Conservation (phyloP, 1,140 invertebrate genomes). For the Drosophila nebulosa region DNA sequence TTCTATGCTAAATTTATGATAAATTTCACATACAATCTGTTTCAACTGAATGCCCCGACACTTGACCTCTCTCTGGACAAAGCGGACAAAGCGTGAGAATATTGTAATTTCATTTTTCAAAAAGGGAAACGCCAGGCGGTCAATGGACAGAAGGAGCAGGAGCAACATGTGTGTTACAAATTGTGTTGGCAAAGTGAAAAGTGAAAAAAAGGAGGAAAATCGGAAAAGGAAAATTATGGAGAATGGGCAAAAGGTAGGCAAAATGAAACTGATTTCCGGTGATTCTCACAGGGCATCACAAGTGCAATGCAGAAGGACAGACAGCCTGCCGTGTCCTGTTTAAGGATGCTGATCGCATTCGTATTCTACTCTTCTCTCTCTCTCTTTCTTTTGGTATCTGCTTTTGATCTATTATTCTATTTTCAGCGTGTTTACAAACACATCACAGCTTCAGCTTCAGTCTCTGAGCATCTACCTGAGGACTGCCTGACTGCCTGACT, state of each 20-base stretch:
- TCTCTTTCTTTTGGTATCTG: slow-evolving; percentile 44
- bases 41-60: not conserved
- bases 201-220: not conserved
- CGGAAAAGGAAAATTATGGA: slow-evolving; percentile 31
- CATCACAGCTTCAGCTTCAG: slow-evolving; percentile 50
- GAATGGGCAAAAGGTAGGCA: slow-evolving; percentile 24
- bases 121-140: slow-evolving; percentile 43
- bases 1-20: not conserved
- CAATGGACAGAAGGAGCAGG: slow-evolving; percentile 20
- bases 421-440: slow-evolving; percentile 74
- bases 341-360: slow-evolving; percentile 8
- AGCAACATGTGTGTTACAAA: slow-evolving; percentile 73
- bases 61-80: not conserved
- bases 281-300: slow-evolving; percentile 45
- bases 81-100: not conserved
- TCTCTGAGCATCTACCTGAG: too few species aligned
- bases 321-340: too few species aligned
- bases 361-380: too few species aligned
- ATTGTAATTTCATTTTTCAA: slow-evolving; percentile 36
- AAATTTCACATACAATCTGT: not conserved
- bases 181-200: slow-evolving; percentile 35
- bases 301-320: slow-evolving; percentile 24
- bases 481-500: not conserved
- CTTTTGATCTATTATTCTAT: slow-evolving; percentile 73
- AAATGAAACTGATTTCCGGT: slow-evolving; percentile 34